Evolutionary conservation across 2,888 invertebrate genomes (phyloP), one percentile per base, ranked within the genome.

Genomic region (Dicyrtomina minuta): DNA sequence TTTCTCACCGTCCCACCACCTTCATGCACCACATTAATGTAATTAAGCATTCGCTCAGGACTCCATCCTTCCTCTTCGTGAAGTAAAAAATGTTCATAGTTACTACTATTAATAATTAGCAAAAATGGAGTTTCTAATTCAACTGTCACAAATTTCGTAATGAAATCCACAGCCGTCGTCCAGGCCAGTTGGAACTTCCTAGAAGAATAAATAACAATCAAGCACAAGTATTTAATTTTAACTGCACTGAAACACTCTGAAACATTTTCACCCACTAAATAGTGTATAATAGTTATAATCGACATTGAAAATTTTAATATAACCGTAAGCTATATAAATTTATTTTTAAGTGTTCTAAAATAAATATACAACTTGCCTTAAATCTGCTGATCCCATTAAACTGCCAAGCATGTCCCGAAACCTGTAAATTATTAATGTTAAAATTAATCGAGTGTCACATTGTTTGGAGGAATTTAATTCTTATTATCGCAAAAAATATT

Each of bases 71-170:
- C 84, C 22, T 80, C 79, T 80, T 92, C 90, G 79, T 91, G 90
- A 33, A 94, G 93, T 80, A 96, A 86, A 81, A 93, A 94, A 83
- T 94, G 96, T 80, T 95, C 91, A 81, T 92, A 92, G 2, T 93
- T 93, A 15, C 90, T 90, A 0, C 95, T 91, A 82, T 97, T 96
- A 61, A 97, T 87, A 0, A 97, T 93, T 66, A 98, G 84, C 68
- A 97, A 82, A 82, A 90, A 90, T 0, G 96, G 96, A 33, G 92
- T 85, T 0, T 66, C 58, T 13, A 66, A 13, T 20, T 66, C 58
- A 5, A n/a, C 8, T 1, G 66, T 55, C n/a, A 66, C 39, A 46
- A 67, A 60, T 33, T 68, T 60, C 15, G 33, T n/a, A 5, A 68
- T 61, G 20, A 61, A 68, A 24, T 68, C 61, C 12, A 43, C 53